Base-by-base conservation (phyloP, 2,888 invertebrate genomes). In the Standfussiana lucernea region DNA sequence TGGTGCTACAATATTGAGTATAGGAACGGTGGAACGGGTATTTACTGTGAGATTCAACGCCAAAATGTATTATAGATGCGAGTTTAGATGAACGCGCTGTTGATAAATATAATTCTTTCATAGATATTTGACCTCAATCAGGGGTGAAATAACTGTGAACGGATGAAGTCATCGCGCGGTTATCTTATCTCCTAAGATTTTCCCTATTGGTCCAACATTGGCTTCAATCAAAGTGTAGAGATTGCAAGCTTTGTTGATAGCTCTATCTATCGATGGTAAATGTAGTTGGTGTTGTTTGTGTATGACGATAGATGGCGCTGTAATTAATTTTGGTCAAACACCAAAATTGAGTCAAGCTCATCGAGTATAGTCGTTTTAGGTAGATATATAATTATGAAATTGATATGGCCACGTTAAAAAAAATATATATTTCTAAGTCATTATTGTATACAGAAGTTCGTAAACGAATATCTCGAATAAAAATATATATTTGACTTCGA, bases 391-490 rank as follows among this genome's bases (percentile, higher is more conserved):
- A 72, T 74, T 77, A 72, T 67, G 18, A 80, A 80, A 79, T 74
- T 87, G 32, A 72, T 83, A 80, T 69, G 77, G 82, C 82, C 77
- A 79, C 68, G 47, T 77, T 73, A 37, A 73, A 72, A 56, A 56
- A 18, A 37, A 78, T 68, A 75, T 86, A 86, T 83, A 84, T 84
- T 66, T 78, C 79, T 83, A 83, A 86, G 86, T 84, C 86, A 86
- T 84, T 82, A 82, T 72, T 83, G 61, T 85, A 70, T 69, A 77
- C 64, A 83, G 78, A 75, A 75, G 65, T 84, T 84, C 83, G 86
- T 83, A 67, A 84, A 84, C 83, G 74, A 84, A 84, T 77, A 70
- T 78, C 79, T 86, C 83, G 68, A 83, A 82, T 86, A 69, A 35
- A 83, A 77, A 73, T 62, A 68, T 75, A 74, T 82, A 40, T 77